Evolutionary conservation across 2,888 invertebrate species (phyloP).

Genomic region (Pomacea canaliculata): DNA sequence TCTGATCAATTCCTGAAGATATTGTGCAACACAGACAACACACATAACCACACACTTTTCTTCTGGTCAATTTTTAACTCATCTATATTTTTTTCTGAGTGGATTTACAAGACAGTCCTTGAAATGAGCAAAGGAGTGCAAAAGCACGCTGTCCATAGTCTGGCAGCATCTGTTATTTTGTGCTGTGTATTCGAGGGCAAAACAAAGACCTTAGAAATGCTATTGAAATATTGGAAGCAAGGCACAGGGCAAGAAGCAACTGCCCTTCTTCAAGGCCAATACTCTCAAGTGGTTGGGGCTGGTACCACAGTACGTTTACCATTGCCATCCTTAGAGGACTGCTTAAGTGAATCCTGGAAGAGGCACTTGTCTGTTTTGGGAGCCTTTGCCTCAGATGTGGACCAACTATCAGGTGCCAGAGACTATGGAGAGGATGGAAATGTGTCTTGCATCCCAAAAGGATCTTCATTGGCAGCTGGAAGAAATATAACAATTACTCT

Average conservation of each 20-base stretch:
- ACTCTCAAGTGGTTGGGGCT: too few relatives aligned
- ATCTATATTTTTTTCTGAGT: neutral
- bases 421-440: too few relatives aligned
- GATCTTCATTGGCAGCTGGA: too few relatives aligned
- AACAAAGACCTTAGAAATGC: neutral
- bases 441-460: too few relatives aligned
- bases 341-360: too few relatives aligned
- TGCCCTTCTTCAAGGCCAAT: too few relatives aligned
- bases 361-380: too few relatives aligned
- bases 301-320: neutral
- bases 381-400: too few relatives aligned
- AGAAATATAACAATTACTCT: neutral
- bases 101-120: neutral
- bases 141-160: neutral
- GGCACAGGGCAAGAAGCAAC: neutral
- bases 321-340: neutral
- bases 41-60: neutral
- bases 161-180: neutral
- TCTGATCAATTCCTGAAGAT: neutral
- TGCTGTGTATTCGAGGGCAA: neutral
- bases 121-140: neutral
- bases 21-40: neutral
- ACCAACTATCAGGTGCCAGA: too few relatives aligned
- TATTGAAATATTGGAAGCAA: neutral
- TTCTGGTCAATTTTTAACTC: neutral